These are phyloP conservation scores for Phaonia tiefii DNA, from an alignment of 2,888 invertebrate species.

Conservation along the genomic window DNA sequence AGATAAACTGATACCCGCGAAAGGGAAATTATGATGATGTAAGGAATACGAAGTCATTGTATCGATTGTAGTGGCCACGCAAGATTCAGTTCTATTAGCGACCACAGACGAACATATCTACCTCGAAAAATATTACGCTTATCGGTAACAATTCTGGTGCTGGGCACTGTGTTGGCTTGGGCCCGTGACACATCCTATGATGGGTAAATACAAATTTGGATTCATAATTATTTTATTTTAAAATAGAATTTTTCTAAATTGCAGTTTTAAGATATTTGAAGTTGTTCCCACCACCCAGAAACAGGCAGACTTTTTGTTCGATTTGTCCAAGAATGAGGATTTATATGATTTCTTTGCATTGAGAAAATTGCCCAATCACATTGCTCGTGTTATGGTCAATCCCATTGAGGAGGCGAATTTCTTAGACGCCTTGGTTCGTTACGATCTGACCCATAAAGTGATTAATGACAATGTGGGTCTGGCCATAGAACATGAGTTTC, in stretches of 20 bases:
- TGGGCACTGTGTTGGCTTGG: conserved; percentile 62
- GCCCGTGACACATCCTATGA: conserved; percentile 65
- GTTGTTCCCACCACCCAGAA: conserved; percentile 63
- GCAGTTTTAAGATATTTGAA: conserved; percentile 76
- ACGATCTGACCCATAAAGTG: conserved; percentile 65
- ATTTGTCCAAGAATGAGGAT: conserved; percentile 65
- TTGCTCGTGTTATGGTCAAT: conserved; percentile 73
- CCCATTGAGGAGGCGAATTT: conserved; percentile 71
- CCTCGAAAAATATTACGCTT: conserved; percentile 67
- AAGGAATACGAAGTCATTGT: conserved; percentile 6
- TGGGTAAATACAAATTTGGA: conserved; percentile 63
- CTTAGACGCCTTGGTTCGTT: conserved; percentile 62
- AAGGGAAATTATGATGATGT: neutral
- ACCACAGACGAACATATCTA: neutral
- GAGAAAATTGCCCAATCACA: conserved; percentile 66
- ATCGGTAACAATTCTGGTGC: conserved; percentile 62
- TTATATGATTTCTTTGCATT: conserved; percentile 74
- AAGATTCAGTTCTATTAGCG: conserved; percentile 39
- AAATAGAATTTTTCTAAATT: neutral
- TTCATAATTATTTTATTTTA: neutral
- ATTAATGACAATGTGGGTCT: conserved; percentile 72
- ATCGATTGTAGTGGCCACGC: neutral
- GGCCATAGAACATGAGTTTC: conserved; percentile 72
- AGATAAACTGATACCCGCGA: conserved; percentile 12
- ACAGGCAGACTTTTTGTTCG: conserved; percentile 69